Evolutionary conservation across 64 coral and sea anemone genomes (phyloP).

Genomic region (Stichodactyla helianthus): DNA sequence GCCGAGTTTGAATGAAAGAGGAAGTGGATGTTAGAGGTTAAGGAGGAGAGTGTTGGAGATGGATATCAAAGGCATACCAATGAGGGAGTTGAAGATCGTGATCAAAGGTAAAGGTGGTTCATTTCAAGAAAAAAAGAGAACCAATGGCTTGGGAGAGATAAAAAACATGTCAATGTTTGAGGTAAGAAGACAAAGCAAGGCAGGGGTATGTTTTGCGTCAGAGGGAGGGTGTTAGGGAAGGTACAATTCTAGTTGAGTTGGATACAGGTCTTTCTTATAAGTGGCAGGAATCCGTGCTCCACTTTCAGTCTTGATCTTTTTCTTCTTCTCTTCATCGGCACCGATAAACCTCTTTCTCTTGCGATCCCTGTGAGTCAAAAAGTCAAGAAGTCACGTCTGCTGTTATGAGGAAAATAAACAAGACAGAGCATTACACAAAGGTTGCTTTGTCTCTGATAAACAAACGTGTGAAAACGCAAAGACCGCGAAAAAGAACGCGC

Average conservation of each 20-base stretch:
- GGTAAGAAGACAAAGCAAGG: too few species aligned
- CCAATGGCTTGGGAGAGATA: too few species aligned
- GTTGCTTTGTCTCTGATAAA: too few species aligned
- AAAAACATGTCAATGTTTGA: too few species aligned
- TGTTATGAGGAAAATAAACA: not conserved
- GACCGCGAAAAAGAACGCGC: too few species aligned
- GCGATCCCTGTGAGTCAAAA: constrained; percentile 86
- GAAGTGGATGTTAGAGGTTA: not conserved
- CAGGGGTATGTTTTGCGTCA: not conserved
- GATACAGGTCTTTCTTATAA: constrained; percentile 93
- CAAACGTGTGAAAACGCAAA: too few species aligned
- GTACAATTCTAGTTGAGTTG: not conserved
- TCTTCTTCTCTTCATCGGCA: constrained; percentile 69
- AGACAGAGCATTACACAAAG: not conserved
- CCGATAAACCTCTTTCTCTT: constrained; percentile 89
- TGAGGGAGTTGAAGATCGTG: not conserved
- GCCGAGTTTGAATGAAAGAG: not conserved
- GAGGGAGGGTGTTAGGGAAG: not conserved
- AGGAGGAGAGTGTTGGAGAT: not conserved
- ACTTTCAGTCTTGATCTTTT: constrained; percentile 92
- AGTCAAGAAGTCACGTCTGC: not conserved
- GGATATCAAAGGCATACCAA: not conserved
- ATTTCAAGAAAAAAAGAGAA: too few species aligned
- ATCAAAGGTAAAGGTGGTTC: not conserved
- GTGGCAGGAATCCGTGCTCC: constrained; percentile 81